Conservation (phyloP, 2,113 vertebrate genomes). For the Embiotoca jacksoni region DNA sequence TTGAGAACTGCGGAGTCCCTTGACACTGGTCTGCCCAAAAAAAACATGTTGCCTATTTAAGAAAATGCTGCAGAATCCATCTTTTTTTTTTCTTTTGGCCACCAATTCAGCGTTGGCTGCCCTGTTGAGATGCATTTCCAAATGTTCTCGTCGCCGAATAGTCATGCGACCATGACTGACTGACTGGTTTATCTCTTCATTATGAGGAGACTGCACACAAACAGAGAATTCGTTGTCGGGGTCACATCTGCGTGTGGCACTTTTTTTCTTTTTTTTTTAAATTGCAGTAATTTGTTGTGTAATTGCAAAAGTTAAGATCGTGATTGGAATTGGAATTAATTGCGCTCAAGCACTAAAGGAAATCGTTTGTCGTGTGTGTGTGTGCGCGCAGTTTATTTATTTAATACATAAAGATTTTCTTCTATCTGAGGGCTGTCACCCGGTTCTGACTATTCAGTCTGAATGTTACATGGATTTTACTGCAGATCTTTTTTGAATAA, state of each 20-base stretch:
- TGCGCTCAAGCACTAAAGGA: neutral
- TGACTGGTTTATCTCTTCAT: neutral
- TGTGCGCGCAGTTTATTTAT: neutral
- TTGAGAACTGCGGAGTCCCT: neutral
- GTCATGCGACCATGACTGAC: neutral
- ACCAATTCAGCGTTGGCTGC: neutral
- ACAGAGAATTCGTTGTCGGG: neutral
- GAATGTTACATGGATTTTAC: neutral
- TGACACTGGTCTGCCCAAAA: neutral
- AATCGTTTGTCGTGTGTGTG: neutral
- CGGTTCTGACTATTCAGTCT: neutral
- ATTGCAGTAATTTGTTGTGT: neutral
- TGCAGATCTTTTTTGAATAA: neutral
- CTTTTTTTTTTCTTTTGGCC: neutral
- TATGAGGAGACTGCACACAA: neutral
- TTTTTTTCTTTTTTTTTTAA: conserved; percentile 1
- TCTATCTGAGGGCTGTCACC: neutral
- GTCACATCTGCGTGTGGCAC: neutral
- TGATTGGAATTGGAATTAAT: neutral
- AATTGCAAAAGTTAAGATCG: neutral
- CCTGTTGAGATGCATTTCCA: neutral
- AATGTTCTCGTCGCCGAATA: neutral
- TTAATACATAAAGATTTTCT: neutral
- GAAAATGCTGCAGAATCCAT: neutral
- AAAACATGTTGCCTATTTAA: neutral